phyloP scores from a whole-genome alignment of 2,113 vertebrate species.

The Apteryx owenii region DNA sequence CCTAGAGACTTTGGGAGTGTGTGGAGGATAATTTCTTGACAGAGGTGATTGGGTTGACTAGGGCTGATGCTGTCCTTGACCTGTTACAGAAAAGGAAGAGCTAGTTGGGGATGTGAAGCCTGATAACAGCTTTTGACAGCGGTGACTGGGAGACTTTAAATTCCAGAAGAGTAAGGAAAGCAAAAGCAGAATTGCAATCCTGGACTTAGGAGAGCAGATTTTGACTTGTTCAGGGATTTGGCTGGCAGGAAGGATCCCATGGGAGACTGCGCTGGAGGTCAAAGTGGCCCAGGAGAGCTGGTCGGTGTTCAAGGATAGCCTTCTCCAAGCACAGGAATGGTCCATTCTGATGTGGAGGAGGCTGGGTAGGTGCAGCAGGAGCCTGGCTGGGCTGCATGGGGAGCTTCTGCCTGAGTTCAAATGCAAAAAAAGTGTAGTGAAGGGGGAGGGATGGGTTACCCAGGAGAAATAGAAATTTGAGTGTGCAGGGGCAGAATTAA shows the following conservation, averaged over 20 bases:
- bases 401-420: neutral
- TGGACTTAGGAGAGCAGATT: neutral
- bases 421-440: neutral
- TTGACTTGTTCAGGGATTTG: neutral
- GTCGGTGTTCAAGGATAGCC: neutral
- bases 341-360: neutral
- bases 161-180: neutral
- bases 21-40: neutral
- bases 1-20: neutral
- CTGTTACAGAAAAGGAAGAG: neutral
- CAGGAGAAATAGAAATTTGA: neutral
- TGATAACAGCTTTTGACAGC: neutral
- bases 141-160: neutral
- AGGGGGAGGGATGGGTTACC: neutral
- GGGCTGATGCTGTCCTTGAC: neutral
- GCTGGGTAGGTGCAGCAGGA: neutral
- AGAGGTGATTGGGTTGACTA: neutral
- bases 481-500: neutral
- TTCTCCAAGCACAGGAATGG: neutral
- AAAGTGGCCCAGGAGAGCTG: neutral
- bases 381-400: neutral
- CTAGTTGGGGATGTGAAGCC: neutral
- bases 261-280: neutral
- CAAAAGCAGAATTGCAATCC: neutral
- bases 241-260: neutral